Percentiles rank a stretch among this genome's conserved stretches.
These are phyloP conservation scores for Caenorhabditis panamensis DNA, from an alignment of 2,888 invertebrate genomes.

Conservation along the genomic window DNA sequence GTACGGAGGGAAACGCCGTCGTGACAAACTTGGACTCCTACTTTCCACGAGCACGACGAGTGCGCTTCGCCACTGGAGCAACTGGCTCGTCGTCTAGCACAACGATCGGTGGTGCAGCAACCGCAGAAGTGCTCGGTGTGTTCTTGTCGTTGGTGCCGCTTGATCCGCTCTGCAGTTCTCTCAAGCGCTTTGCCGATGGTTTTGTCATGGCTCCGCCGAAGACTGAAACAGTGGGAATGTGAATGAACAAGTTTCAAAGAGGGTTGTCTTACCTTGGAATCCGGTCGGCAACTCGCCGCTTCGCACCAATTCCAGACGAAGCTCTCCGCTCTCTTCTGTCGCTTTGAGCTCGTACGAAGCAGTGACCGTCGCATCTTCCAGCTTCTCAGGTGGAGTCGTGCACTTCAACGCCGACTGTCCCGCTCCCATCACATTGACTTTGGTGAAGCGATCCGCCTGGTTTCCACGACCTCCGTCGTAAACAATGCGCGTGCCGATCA, in stretches of 20 bases:
- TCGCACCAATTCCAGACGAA: slow-evolving; percentile 13
- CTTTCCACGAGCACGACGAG: slow-evolving; percentile 27
- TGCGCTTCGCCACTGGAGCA: slow-evolving; percentile 35
- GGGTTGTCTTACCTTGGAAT: slow-evolving; percentile 17
- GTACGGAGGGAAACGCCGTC: no score
- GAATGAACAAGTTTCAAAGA: neutral
- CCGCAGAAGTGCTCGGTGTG: slow-evolving; percentile 19
- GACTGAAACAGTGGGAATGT: slow-evolving; percentile 12
- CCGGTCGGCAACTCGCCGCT: slow-evolving; percentile 8
- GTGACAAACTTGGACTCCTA: no score
- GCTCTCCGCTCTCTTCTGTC: slow-evolving; percentile 5
- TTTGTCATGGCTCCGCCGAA: slow-evolving; percentile 31
- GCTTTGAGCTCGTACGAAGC: slow-evolving; percentile 32
- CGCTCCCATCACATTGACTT: slow-evolving; percentile 13
- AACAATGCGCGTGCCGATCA: slow-evolving; percentile 11
- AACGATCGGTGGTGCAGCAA: neutral
- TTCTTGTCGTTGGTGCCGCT: neutral
- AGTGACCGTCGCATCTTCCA: slow-evolving; percentile 17
- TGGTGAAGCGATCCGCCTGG: slow-evolving; percentile 5
- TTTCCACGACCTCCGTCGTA: slow-evolving; percentile 4
- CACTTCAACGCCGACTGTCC: slow-evolving; percentile 42
- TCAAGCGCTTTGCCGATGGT: slow-evolving; percentile 22
- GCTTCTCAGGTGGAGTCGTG: slow-evolving; percentile 11
- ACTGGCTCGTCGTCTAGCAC: neutral
- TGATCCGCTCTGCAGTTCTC: neutral